These are phyloP conservation scores for Caenorhabditis parvicauda DNA, from an alignment of 2,888 invertebrate genomes.

Conservation along the genomic window DNA sequence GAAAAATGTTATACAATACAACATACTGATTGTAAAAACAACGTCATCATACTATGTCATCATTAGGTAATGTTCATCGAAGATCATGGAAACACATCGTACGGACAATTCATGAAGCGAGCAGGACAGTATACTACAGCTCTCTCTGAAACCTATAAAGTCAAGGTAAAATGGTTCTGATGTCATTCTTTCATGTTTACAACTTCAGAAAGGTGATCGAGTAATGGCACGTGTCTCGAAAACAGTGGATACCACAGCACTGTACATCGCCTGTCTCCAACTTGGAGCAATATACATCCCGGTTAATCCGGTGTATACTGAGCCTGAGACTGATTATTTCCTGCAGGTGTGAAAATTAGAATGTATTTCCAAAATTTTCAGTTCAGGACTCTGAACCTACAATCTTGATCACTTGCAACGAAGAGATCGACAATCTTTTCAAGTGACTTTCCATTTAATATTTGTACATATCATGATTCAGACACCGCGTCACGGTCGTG, in stretches of 20 bases:
- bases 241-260: conserved; percentile 47
- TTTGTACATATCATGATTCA: too few species aligned
- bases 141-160: conserved; percentile 43
- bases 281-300: conserved; percentile 57
- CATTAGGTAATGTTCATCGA: conserved; percentile 34
- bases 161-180: conserved; percentile 31
- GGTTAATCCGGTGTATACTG: conserved; percentile 59
- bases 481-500: too few species aligned
- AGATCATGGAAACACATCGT: conserved; percentile 27
- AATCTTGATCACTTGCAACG: conserved; percentile 49
- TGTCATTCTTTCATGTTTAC: conserved; percentile 2
- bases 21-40: too few species aligned
- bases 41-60: too few species aligned
- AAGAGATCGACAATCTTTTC: conserved; percentile 33
- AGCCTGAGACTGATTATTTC: conserved; percentile 57
- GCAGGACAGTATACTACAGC: conserved; percentile 50
- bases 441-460: too few species aligned
- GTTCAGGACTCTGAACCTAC: conserved; percentile 55
- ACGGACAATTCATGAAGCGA: conserved; percentile 47
- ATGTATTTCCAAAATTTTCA: too few species aligned
- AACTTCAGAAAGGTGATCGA: conserved; percentile 58
- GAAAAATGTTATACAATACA: too few species aligned
- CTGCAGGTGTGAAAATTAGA: conserved; percentile 46
- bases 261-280: conserved; percentile 60
- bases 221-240: conserved; percentile 56